Evolutionary conservation across 1,140 invertebrate species (phyloP).

Genomic region (Magallana gigas): DNA sequence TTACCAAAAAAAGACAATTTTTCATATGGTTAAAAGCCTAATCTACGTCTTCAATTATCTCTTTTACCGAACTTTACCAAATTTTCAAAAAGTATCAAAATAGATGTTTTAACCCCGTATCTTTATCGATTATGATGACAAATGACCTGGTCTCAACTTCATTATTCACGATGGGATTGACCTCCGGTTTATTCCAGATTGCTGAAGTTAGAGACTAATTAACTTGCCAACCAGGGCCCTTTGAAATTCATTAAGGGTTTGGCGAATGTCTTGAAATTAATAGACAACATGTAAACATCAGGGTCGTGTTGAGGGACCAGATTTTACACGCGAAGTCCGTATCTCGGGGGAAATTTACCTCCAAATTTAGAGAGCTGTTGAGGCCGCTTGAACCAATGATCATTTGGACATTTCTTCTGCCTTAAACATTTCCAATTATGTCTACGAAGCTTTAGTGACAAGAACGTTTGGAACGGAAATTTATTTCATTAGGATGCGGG

Average conservation of each 20-base stretch:
- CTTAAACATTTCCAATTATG: constrained; percentile 44
- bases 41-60: no score
- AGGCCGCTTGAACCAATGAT: constrained; percentile 36
- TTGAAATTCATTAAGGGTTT: constrained; percentile 26
- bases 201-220: constrained; percentile 32
- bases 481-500: constrained; percentile 43
- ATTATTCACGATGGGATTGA: constrained; percentile 4
- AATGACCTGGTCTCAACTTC: not conserved
- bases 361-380: constrained; percentile 13
- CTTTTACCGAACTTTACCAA: no score
- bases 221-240: constrained; percentile 19
- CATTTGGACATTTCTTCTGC: constrained; percentile 43
- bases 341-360: constrained; percentile 41
- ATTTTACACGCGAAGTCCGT: not conserved
- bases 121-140: no score
- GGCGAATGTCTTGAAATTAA: constrained; percentile 26
- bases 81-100: no score
- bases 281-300: constrained; percentile 30
- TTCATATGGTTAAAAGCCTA: no score
- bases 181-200: constrained; percentile 8
- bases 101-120: no score
- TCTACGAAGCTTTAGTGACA: constrained; percentile 37
- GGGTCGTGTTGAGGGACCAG: constrained; percentile 17
- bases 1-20: no score
- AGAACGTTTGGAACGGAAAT: constrained; percentile 45